Conservation (phyloP, 2,113 vertebrate species). For the Scopus umbretta region DNA sequence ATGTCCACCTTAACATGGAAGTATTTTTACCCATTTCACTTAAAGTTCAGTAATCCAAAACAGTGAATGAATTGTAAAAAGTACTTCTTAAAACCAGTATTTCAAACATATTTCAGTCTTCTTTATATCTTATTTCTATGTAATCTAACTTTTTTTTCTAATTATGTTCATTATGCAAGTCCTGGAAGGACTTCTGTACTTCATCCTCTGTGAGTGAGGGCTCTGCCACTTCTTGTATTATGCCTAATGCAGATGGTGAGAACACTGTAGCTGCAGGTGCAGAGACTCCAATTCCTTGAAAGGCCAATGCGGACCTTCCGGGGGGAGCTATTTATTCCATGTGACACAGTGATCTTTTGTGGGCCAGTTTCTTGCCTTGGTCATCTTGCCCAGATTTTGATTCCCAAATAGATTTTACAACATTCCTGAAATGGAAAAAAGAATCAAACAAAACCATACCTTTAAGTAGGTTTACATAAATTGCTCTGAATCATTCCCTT, state of each 20-base stretch:
- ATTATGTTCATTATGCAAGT: slow-evolving; percentile 20
- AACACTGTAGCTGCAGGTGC: background rate
- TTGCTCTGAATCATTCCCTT: background rate
- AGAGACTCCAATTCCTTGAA: background rate
- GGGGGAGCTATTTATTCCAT: background rate
- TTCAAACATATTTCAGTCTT: slow-evolving; percentile 29
- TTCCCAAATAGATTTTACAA: slow-evolving; percentile 47
- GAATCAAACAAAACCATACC: background rate
- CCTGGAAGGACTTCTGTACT: background rate
- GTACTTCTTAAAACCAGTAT: background rate
- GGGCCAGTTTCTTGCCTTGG: background rate
- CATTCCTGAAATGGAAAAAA: slow-evolving; percentile 6
- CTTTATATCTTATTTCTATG: slow-evolving; percentile 23
- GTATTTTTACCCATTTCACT: background rate
- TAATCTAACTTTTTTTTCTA: background rate
- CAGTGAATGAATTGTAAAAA: background rate
- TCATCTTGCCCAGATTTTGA: background rate
- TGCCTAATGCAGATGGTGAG: background rate
- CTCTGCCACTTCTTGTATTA: background rate
- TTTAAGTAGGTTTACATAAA: background rate
- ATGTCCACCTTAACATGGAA: background rate
- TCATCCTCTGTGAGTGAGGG: background rate
- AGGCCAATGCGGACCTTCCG: background rate
- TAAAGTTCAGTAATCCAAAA: background rate
- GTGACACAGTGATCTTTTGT: background rate